Percentiles rank a stretch among this genome's conserved stretches.
phyloP scores from a whole-genome alignment of 1,140 invertebrate species.

The Trichomalopsis sarcophagae region DNA sequence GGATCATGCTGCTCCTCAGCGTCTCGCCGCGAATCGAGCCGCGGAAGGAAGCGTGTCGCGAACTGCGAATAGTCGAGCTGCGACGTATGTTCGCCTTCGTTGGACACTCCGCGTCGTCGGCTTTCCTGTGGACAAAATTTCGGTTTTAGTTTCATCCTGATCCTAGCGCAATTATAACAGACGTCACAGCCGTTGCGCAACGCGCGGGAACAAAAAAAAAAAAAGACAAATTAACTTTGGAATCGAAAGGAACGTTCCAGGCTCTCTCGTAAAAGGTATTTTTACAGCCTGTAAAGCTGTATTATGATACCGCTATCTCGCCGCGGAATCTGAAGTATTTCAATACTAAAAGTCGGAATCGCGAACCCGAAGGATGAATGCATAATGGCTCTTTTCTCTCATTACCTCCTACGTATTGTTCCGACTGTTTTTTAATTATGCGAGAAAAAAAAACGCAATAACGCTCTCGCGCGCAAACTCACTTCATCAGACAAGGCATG shows the following conservation, averaged over 20 bases:
- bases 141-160: neutral
- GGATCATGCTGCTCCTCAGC: constrained; percentile 80
- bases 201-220: neutral
- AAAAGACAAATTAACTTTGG: neutral
- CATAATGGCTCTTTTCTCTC: too few relatives aligned
- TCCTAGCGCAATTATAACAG: neutral
- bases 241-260: neutral
- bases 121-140: constrained; percentile 58
- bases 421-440: too few relatives aligned
- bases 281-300: too few relatives aligned
- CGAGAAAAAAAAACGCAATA: too few relatives aligned
- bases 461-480: constrained; percentile 53
- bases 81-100: constrained; percentile 62
- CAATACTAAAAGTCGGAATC: too few relatives aligned
- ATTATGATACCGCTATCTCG: too few relatives aligned
- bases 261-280: too few relatives aligned
- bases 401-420: too few relatives aligned
- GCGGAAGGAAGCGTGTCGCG: constrained; percentile 78
- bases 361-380: too few relatives aligned
- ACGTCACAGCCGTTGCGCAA: neutral
- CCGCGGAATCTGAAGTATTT: too few relatives aligned
- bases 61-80: constrained; percentile 66
- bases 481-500: constrained; percentile 83
- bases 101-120: constrained; percentile 61
- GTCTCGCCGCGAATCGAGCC: constrained; percentile 80